These are phyloP conservation scores for Epinotia bilunana DNA, from an alignment of 2,888 invertebrate genomes.

Conservation along the genomic window DNA sequence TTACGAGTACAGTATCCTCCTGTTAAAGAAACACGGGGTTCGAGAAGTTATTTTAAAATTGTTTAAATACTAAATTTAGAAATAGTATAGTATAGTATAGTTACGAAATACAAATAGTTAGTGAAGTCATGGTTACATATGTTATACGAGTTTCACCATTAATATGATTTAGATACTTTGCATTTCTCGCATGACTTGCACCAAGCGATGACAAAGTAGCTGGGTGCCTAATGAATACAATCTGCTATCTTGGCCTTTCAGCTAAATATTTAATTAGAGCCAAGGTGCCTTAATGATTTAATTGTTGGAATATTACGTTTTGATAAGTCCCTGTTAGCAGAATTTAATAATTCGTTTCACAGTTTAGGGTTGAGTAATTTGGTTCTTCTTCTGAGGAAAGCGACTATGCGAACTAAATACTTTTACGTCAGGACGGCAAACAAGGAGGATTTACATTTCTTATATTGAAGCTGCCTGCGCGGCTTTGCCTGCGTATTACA, in stretches of 20 bases:
- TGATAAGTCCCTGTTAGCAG: constrained; percentile 38
- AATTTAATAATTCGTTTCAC: constrained; percentile 23
- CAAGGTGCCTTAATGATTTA: constrained; percentile 66
- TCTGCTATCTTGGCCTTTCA: constrained; percentile 65
- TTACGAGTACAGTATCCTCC: too few relatives aligned
- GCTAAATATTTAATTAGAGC: constrained; percentile 76
- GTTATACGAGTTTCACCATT: background rate
- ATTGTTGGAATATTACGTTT: constrained; percentile 67
- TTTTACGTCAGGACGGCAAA: background rate
- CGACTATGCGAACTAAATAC: background rate
- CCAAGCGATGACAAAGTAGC: constrained; percentile 47
- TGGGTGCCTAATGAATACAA: constrained; percentile 64
- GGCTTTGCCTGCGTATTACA: too few relatives aligned
- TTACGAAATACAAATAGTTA: too few relatives aligned
- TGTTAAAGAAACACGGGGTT: too few relatives aligned
- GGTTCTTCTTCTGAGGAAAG: background rate
- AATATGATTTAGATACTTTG: background rate
- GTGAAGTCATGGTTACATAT: too few relatives aligned
- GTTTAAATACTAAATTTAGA: too few relatives aligned
- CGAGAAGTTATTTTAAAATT: too few relatives aligned
- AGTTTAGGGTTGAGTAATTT: background rate
- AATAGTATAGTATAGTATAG: too few relatives aligned
- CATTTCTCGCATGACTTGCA: constrained; percentile 9
- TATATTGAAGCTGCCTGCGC: too few relatives aligned
- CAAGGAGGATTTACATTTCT: too few relatives aligned